Percentiles rank a stretch among this genome's conserved stretches.
phyloP scores from a whole-genome alignment of 2,888 invertebrate species.

The Mimachlamys varia region DNA sequence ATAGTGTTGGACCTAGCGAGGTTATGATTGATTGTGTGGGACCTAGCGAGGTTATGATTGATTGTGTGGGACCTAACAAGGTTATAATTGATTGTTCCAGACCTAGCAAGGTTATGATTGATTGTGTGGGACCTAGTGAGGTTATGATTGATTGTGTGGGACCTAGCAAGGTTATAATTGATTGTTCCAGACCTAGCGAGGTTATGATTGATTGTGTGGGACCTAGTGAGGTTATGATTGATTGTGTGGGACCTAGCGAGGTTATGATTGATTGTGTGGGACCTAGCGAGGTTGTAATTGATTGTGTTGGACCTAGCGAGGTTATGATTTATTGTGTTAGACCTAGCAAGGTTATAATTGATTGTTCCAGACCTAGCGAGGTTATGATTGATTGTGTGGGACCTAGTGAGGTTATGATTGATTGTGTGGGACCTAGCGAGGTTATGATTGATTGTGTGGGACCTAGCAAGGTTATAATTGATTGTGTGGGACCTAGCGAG shows the following conservation, averaged over 20 bases:
- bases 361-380: constrained; percentile 56
- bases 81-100: constrained; percentile 43
- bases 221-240: constrained; percentile 58
- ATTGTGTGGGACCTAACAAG: constrained; percentile 55
- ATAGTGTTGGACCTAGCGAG: constrained; percentile 56
- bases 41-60: constrained; percentile 58
- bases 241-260: constrained; percentile 55
- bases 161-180: constrained; percentile 58
- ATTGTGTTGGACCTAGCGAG: constrained; percentile 56
- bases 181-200: constrained; percentile 56
- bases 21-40: constrained; percentile 42
- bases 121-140: constrained; percentile 55
- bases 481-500: constrained; percentile 55
- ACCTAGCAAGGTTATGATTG: constrained; percentile 58
- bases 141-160: constrained; percentile 42
- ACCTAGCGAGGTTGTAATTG: constrained; percentile 58
- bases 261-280: constrained; percentile 42
- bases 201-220: constrained; percentile 42
- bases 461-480: constrained; percentile 58
- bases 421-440: constrained; percentile 55
- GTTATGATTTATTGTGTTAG: constrained; percentile 45
- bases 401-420: constrained; percentile 58
- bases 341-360: constrained; percentile 58
- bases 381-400: constrained; percentile 42
- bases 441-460: constrained; percentile 42